These are phyloP conservation scores for Erythrocebus patas DNA, from an alignment of 2,113 vertebrate genomes.

Conservation along the genomic window DNA sequence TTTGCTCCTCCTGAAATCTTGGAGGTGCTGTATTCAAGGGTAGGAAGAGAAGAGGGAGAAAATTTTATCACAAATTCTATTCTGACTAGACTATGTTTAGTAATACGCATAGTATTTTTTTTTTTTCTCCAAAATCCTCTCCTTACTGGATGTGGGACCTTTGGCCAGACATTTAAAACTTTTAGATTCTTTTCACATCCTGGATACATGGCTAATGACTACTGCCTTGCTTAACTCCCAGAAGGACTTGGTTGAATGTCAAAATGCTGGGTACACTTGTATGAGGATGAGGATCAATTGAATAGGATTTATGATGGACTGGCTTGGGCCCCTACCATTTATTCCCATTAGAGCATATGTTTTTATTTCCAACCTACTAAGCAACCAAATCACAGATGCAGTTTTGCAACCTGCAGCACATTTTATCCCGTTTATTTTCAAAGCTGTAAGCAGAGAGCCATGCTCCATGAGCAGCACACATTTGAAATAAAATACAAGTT, in stretches of 20 bases:
- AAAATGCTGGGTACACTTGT: not conserved
- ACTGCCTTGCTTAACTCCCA: not conserved
- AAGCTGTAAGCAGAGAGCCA: not conserved
- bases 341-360: not conserved
- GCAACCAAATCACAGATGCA: not conserved
- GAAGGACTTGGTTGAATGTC: not conserved
- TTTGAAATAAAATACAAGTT: not conserved
- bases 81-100: not conserved
- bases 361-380: not conserved
- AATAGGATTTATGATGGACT: not conserved
- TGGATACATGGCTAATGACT: not conserved
- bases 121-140: not conserved
- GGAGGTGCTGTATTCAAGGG: rapidly evolving
- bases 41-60: not conserved
- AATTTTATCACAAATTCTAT: not conserved
- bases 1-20: not conserved
- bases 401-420: not conserved
- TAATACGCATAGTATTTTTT: not conserved
- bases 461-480: not conserved
- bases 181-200: not conserved
- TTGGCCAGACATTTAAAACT: not conserved
- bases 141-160: not conserved
- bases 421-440: not conserved
- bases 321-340: not conserved
- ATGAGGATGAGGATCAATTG: not conserved